Percentiles rank a stretch among this genome's conserved stretches.
phyloP scores from a whole-genome alignment of 2,113 vertebrate genomes.

The Vombatus ursinus region DNA sequence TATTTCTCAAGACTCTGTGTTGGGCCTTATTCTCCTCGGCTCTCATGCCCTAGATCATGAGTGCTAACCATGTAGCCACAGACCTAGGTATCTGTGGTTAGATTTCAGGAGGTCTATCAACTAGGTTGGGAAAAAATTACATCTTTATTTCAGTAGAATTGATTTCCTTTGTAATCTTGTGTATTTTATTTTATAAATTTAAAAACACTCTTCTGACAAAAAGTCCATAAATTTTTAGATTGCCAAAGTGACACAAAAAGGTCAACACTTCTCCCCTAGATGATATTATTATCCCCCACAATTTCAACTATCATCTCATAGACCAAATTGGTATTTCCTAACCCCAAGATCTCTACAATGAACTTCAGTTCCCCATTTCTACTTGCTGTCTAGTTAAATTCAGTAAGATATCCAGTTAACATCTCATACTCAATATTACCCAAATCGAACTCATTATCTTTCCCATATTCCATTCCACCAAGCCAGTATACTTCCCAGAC shows the following conservation, averaged over 20 bases:
- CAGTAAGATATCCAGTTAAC: not conserved
- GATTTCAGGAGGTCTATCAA: too few species aligned
- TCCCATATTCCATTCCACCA: not conserved
- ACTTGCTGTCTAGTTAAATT: not conserved
- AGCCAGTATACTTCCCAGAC: not conserved
- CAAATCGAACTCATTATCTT: not conserved
- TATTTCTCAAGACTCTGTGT: not conserved
- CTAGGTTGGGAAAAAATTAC: too few species aligned
- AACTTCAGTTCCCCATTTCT: not conserved
- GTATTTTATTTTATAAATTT: not conserved
- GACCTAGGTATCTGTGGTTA: not conserved
- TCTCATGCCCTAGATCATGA: not conserved
- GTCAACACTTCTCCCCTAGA: not conserved
- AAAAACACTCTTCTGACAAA: not conserved
- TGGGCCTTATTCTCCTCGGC: not conserved
- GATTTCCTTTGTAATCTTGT: not conserved
- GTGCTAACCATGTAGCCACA: not conserved
- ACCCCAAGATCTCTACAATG: not conserved
- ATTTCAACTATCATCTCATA: not conserved
- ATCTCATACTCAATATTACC: not conserved
- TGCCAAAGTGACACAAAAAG: not conserved
- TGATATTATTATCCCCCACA: not conserved
- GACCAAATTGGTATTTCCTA: not conserved
- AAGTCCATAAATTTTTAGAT: not conserved
- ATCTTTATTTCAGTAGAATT: not conserved